Base-by-base conservation (phyloP, 2,888 invertebrate species). In the Dynastes hyllus region DNA sequence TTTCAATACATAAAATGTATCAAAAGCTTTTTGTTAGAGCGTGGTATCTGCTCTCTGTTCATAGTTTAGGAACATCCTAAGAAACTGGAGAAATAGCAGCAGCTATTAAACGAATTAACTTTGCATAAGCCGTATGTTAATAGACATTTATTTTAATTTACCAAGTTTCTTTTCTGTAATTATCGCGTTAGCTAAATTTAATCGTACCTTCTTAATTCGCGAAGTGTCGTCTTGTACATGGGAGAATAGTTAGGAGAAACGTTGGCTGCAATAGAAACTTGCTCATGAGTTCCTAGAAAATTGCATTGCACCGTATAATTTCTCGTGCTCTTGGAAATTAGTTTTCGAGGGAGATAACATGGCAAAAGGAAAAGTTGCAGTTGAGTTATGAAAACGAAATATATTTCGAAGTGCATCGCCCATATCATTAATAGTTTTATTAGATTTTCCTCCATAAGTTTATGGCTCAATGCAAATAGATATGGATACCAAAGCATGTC, bases 321-420 rank as follows among this genome's bases (percentile, higher is more conserved):
- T 61, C 61, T 40, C 9, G 73, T 40, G 61, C 73, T 61, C 61
- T 45, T 27, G 73, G 13, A 75, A 75, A 75, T 75, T 75, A 75
- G 73, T 75, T 75, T 75, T 45, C 40, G 40, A 61, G 5, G 50
- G 22, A 63, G 45, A 71, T 53, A 75, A 61, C 58, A 45, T 40
- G 37, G 27, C 61, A 27, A 75, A 75, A 75, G 22, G 58, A 58
- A 45, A 61, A 45, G 16, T 45, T 58, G 3, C 16, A 73, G 40
- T 40, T 29, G 51, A 27, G 61, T 61, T 75, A 75, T 45, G 73
- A 40, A 45, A 61, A 55, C 40, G 71, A 71, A 71, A 71, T 58
- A 61, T 45, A 75, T 75, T 75, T 75, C 55, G 50, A 75, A 61
- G 73, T 61, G 51, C 69, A 69, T 69, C 69, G 50, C 51, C 67